Evolutionary conservation across 1,140 invertebrate species (phyloP).

Genomic region (Capitella teleta): DNA sequence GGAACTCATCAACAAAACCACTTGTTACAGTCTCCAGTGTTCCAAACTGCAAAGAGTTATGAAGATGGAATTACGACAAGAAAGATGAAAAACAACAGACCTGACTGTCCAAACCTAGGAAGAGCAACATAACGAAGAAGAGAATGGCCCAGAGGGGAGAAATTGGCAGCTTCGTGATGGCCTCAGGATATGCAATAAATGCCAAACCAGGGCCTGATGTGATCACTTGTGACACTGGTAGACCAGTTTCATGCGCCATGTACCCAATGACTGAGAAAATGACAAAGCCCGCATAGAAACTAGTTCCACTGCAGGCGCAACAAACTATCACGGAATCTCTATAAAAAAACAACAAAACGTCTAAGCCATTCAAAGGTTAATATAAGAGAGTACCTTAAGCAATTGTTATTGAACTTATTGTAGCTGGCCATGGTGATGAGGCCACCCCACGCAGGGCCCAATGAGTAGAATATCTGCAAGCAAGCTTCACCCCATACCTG

Average conservation of each 20-base stretch:
- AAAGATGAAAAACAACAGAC: too few relatives aligned
- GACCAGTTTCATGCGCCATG: conserved; percentile 11
- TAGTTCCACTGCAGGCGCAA: conserved; percentile 40
- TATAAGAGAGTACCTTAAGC: conserved; percentile 23
- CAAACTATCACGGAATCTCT: conserved; percentile 90
- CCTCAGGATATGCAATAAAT: conserved; percentile 77
- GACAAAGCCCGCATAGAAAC: conserved; percentile 41
- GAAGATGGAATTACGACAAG: too few relatives aligned
- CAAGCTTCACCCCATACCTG: conserved; percentile 70
- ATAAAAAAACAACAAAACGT: too few relatives aligned
- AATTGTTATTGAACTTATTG: conserved; percentile 39
- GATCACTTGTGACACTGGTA: neutral
- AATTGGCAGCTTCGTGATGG: conserved; percentile 64
- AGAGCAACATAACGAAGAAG: conserved; percentile 58
- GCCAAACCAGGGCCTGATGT: conserved; percentile 65
- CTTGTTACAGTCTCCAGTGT: conserved; percentile 98
- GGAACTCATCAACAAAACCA: conserved; percentile 92
- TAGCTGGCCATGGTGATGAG: conserved; percentile 36
- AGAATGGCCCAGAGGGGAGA: conserved; percentile 72
- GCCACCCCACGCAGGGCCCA: conserved; percentile 36
- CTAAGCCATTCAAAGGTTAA: too few relatives aligned
- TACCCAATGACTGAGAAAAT: conserved; percentile 39
- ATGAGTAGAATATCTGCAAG: conserved; percentile 69
- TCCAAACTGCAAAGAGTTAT: conserved; percentile 62
- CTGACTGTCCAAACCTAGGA: conserved; percentile 41